A percentile compares a stretch with the other conserved stretches of the same genome.
These are phyloP conservation scores for Drosophila yakuba DNA, from an alignment of 1,140 invertebrate genomes.

Conservation along the genomic window DNA sequence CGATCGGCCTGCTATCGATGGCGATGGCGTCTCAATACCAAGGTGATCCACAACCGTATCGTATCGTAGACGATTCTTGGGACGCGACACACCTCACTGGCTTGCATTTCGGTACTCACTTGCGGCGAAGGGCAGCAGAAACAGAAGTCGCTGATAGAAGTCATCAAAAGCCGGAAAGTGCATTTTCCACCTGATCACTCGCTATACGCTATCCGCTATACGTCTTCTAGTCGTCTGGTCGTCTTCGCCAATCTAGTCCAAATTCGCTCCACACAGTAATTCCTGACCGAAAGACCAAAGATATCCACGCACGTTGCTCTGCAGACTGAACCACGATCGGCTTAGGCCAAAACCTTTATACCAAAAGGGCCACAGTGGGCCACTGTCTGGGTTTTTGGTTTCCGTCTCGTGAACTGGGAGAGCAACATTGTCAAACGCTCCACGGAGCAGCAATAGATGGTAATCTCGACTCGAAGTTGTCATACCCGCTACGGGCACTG, in stretches of 20 bases:
- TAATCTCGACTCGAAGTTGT: slow-evolving; percentile 24
- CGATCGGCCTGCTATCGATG: slow-evolving; percentile 2
- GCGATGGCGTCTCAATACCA: slow-evolving; percentile 31
- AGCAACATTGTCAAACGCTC: slow-evolving; percentile 52
- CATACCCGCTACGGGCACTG: slow-evolving; percentile 28
- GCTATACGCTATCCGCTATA: not conserved
- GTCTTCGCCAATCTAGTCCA: not conserved
- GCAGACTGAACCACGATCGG: slow-evolving; percentile 55
- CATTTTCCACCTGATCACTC: slow-evolving; percentile 54
- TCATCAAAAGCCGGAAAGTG: slow-evolving; percentile 69
- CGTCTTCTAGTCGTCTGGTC: not conserved
- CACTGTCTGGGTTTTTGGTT: slow-evolving; percentile 9
- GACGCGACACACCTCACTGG: slow-evolving; percentile 61
- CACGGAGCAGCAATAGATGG: slow-evolving; percentile 43
- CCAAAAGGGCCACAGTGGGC: slow-evolving; percentile 34
- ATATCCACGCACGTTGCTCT: slow-evolving; percentile 53
- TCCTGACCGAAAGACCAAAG: slow-evolving; percentile 32
- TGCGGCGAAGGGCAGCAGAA: slow-evolving; percentile 66
- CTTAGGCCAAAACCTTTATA: slow-evolving; percentile 64
- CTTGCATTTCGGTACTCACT: slow-evolving; percentile 64
- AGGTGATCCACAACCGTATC: slow-evolving; percentile 18
- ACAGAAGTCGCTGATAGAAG: slow-evolving; percentile 69
- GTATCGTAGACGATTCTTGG: slow-evolving; percentile 23
- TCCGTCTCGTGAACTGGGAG: slow-evolving; percentile 11
- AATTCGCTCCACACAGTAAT: slow-evolving; percentile 6